Evolutionary conservation across 2,113 vertebrate genomes (phyloP).

Genomic region (Chaetura pelagica): DNA sequence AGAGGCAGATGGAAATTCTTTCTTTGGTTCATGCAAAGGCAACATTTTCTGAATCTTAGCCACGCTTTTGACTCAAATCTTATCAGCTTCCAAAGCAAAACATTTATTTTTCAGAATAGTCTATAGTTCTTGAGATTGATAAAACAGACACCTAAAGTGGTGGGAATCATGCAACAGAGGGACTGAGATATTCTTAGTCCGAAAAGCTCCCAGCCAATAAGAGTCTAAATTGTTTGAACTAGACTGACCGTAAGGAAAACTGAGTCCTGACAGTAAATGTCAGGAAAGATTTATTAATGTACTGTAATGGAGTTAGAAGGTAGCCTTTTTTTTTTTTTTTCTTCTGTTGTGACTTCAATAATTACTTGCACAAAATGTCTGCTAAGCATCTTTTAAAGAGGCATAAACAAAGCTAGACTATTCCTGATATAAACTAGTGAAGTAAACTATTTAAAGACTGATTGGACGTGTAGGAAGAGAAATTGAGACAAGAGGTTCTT

Average conservation of each 20-base stretch:
- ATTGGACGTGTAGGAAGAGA: conserved; percentile 22
- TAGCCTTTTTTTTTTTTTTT: neutral
- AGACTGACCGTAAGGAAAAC: conserved; percentile 37
- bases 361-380: conserved; percentile 31
- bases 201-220: neutral
- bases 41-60: conserved; percentile 4
- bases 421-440: neutral
- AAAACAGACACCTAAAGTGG: neutral
- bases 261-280: conserved; percentile 58
- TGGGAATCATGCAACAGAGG: conserved; percentile 15
- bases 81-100: conserved; percentile 2
- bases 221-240: conserved; percentile 21
- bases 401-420: neutral
- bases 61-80: neutral
- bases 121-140: neutral
- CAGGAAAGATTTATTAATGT: conserved; percentile 24
- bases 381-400: conserved; percentile 5
- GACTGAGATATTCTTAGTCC: conserved; percentile 4
- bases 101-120: neutral
- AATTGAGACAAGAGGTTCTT: neutral
- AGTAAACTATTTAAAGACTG: conserved; percentile 1
- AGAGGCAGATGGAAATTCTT: neutral
- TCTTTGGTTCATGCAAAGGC: neutral
- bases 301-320: conserved; percentile 5
- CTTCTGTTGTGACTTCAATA: neutral